Conservation (phyloP, 92 coral and sea anemone species). For the Actinernus sp. region DNA sequence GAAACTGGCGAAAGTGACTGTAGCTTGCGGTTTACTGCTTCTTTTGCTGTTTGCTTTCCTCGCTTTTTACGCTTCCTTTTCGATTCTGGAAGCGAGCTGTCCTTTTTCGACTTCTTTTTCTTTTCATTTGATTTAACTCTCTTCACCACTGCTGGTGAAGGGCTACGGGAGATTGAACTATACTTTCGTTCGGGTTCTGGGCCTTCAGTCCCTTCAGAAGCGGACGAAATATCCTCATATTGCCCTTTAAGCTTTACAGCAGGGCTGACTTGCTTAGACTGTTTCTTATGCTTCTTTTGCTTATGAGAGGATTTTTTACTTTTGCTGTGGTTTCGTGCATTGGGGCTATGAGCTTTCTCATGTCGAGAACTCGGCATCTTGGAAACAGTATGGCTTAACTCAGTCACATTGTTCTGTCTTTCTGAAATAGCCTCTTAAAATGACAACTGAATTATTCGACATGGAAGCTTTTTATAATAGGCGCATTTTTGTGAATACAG, state of each 20-base stretch:
- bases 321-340: constrained; percentile 97
- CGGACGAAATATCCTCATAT: constrained; percentile 99
- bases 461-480: constrained; percentile 66
- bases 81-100: constrained; percentile 56
- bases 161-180: constrained; percentile 89
- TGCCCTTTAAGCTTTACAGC: constrained; percentile 93
- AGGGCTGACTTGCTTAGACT: constrained; percentile 84
- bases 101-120: constrained; percentile 86
- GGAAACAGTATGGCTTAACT: constrained; percentile 60
- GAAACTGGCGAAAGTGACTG: constrained; percentile 85
- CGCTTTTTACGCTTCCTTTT: constrained; percentile 86
- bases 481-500: constrained; percentile 54
- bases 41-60: constrained; percentile 54
- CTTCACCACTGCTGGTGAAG: constrained; percentile 82
- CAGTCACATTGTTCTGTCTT: constrained; percentile 70
- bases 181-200: constrained; percentile 78
- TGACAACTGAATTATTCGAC: constrained; percentile 58
- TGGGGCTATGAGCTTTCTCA: constrained; percentile 90
- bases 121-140: constrained; percentile 81
- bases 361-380: constrained; percentile 98
- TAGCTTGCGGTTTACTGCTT: constrained; percentile 33
- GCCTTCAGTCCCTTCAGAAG: constrained; percentile 87
- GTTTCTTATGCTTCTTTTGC: constrained; percentile 92
- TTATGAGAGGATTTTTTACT: constrained; percentile 98
- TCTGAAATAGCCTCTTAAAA: constrained; percentile 64